Percentiles rank a stretch among this genome's conserved stretches.
These are phyloP conservation scores for Heterodera schachtii DNA, from an alignment of 1,140 invertebrate species.

Conservation along the genomic window DNA sequence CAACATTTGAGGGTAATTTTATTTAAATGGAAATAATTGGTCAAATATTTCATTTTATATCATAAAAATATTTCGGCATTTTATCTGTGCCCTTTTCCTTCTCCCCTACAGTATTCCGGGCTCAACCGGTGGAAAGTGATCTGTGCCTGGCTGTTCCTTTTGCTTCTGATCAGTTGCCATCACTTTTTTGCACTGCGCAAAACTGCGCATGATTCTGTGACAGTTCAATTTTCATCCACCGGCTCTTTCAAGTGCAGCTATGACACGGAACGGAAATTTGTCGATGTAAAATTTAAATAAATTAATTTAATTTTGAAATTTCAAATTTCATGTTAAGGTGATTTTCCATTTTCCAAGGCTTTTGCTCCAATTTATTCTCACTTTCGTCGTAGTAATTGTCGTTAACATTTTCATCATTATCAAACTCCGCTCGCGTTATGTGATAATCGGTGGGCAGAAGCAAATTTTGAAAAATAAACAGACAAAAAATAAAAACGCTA, in stretches of 20 bases:
- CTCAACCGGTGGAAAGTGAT: conserved; percentile 1
- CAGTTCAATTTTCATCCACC: neutral
- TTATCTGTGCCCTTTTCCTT: too few species aligned
- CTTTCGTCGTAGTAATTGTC: neutral
- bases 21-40: neutral
- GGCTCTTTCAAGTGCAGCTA: neutral
- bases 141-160: neutral
- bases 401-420: neutral
- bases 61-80: neutral
- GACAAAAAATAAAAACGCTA: too few species aligned
- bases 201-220: neutral
- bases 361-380: conserved; percentile 7
- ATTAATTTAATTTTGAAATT: too few species aligned
- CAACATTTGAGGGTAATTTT: conserved; percentile 5
- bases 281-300: neutral
- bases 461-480: too few species aligned
- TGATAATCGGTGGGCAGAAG: neutral
- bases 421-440: neutral
- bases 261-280: neutral
- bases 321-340: neutral
- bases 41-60: neutral
- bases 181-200: neutral
- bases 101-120: neutral
- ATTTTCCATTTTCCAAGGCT: neutral
- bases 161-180: neutral